Base-by-base conservation (phyloP, 2,888 invertebrate genomes). In the Tolmerus cingulatus region DNA sequence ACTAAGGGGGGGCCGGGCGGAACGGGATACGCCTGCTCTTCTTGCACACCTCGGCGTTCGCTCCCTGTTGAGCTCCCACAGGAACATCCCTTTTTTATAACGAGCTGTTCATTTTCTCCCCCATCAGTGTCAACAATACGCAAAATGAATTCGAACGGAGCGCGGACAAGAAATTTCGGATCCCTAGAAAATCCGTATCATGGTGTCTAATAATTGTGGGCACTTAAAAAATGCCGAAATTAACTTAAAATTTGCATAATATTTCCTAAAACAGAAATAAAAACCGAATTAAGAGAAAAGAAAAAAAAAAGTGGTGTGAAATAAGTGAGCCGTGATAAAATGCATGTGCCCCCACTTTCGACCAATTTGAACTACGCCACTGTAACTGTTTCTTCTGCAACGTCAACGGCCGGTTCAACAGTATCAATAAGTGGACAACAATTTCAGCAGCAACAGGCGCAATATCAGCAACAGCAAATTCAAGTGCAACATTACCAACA, bases 401-500 rank as follows among this genome's bases (percentile, higher is more conserved):
- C 89, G 66, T 85, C 87, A 79, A 74, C 87, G 76, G 81, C 74
- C 78, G 86, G 81, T 46, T 34, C 76, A 76, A 46, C 74, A 57
- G 37, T 40, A 40, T 9, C 78, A 78, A 40, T 40, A 40, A 78
- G 78, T 78, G 57, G 76, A 81, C 86, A 88, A 84, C 87, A 87
- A 27, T 34, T 78, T n/a, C 86, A 88, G 46, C 87, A 87, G 16
- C 87, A 87, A 19, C 84, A 74, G n/a, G 87, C 76, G 30, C 82
- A 87, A 27, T 87, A 88, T 27, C 86, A 88, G 23, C 87, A 91
- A 88, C 89, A 89, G 87, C 90, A 91, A 90, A 87, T 90, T 90
- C 90, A 90, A 89, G 89, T 89, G 79, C 87, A 86, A 81, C 90
- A 89, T 77, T 87, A 89, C 82, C 88, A 89, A 57, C 78, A 87